Evolutionary conservation across 64 coral and sea anemone genomes (phyloP).

Genomic region (Porites australiensis): DNA sequence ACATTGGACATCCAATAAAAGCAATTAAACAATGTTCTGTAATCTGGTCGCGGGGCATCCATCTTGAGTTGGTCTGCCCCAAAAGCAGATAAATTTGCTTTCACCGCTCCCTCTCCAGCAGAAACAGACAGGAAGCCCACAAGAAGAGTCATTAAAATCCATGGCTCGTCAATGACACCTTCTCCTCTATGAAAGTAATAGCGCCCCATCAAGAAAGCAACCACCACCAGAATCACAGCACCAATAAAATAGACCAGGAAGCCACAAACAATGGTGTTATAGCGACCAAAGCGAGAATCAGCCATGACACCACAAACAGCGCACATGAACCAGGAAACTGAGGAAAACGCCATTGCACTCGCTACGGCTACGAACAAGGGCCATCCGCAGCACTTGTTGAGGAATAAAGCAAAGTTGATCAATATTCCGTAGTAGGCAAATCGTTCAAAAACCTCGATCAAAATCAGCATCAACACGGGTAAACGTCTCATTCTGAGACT

Average conservation of each 20-base stretch:
- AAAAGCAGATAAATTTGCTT: slow-evolving; percentile 86
- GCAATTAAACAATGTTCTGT: slow-evolving; percentile 85
- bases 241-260: slow-evolving; percentile 86
- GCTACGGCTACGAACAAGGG: slow-evolving; percentile 72
- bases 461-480: slow-evolving; percentile 53
- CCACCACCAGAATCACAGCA: slow-evolving; percentile 50
- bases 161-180: slow-evolving; percentile 22
- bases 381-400: slow-evolving; percentile 80
- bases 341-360: slow-evolving; percentile 73
- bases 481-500: slow-evolving; percentile 73
- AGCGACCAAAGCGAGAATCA: slow-evolving; percentile 85
- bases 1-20: slow-evolving; percentile 96
- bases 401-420: slow-evolving; percentile 84
- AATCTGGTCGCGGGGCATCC: slow-evolving; percentile 34
- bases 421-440: slow-evolving; percentile 85
- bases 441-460: slow-evolving; percentile 86
- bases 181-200: slow-evolving; percentile 18
- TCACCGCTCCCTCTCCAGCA: slow-evolving; percentile 84
- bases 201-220: slow-evolving; percentile 70
- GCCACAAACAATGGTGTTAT: slow-evolving; percentile 77
- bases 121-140: slow-evolving; percentile 67
- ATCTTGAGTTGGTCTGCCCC: slow-evolving; percentile 87
- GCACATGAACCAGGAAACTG: slow-evolving; percentile 89
- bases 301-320: slow-evolving; percentile 74
- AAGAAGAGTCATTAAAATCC: slow-evolving; percentile 62